A percentile compares a stretch with the other conserved stretches of the same genome.
Evolutionary conservation across 2,888 invertebrate genomes (phyloP).

Genomic region (Acrobasis repandana): DNA sequence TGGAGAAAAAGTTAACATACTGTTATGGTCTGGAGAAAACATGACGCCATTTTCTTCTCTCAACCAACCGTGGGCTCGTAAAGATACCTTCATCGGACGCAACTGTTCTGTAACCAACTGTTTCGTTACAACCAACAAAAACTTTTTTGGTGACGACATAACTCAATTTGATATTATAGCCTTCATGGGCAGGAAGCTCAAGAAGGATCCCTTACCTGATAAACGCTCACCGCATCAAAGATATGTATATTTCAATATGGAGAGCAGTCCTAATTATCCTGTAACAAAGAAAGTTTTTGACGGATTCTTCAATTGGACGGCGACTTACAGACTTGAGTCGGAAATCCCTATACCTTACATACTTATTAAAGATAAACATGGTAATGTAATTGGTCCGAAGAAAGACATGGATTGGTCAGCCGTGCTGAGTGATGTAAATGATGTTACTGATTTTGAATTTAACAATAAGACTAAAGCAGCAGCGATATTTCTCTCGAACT

Average conservation of each 20-base stretch:
- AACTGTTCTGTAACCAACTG: too few species aligned
- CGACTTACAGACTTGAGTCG: not conserved
- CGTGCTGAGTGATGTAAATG: too few species aligned
- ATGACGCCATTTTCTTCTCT: too few species aligned
- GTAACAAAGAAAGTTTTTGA: constrained; percentile 55
- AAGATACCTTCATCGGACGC: too few species aligned
- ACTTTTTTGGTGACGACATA: constrained; percentile 49
- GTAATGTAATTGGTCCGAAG: too few species aligned
- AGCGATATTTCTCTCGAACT: too few species aligned
- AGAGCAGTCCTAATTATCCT: constrained; percentile 67
- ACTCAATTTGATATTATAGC: constrained; percentile 62
- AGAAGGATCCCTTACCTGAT: constrained; percentile 42
- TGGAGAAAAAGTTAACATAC: too few species aligned
- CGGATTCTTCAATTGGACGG: constrained; percentile 67
- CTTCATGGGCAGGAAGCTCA: constrained; percentile 62
- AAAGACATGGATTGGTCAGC: too few species aligned
- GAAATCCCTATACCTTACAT: constrained; percentile 47
- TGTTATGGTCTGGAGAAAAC: too few species aligned
- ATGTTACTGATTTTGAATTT: too few species aligned
- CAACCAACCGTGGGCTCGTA: too few species aligned
- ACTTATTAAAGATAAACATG: constrained; percentile 50
- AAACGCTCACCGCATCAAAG: constrained; percentile 57
- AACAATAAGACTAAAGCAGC: too few species aligned
- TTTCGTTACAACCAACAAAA: constrained; percentile 51
- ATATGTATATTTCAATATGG: constrained; percentile 67